phyloP scores from a whole-genome alignment of 2,113 vertebrate genomes.

The Chloropsis hardwickii region DNA sequence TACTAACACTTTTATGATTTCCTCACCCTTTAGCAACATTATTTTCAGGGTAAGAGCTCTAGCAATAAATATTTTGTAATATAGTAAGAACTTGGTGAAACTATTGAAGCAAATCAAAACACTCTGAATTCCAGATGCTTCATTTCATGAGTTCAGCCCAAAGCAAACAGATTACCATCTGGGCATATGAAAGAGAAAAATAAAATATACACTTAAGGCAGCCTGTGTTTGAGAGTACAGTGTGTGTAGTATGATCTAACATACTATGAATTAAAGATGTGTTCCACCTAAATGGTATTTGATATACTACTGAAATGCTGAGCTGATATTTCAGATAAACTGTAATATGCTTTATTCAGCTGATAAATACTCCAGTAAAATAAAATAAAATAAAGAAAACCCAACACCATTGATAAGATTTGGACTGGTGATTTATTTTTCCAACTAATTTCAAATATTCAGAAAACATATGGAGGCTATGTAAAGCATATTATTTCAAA shows the following conservation, averaged over 20 bases:
- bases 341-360: neutral
- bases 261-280: neutral
- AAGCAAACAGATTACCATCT: conserved; percentile 47
- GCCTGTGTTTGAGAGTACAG: neutral
- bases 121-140: conserved; percentile 29
- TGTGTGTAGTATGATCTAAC: neutral
- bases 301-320: neutral
- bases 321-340: neutral
- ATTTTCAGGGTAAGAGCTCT: neutral
- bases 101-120: conserved; percentile 53
- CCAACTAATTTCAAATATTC: conserved; percentile 31
- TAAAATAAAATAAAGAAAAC: neutral
- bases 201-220: neutral
- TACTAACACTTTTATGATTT: neutral
- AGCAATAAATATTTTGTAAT: neutral
- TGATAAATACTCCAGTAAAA: neutral
- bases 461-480: conserved; percentile 20
- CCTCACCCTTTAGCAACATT: neutral
- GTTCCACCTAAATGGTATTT: neutral
- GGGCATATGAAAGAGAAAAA: neutral
- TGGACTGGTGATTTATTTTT: conserved; percentile 34
- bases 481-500: conserved; percentile 49
- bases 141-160: conserved; percentile 33
- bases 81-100: neutral
- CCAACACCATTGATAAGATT: neutral